phyloP scores from a whole-genome alignment of 2,888 invertebrate genomes.

The Rhodophaea formosa region DNA sequence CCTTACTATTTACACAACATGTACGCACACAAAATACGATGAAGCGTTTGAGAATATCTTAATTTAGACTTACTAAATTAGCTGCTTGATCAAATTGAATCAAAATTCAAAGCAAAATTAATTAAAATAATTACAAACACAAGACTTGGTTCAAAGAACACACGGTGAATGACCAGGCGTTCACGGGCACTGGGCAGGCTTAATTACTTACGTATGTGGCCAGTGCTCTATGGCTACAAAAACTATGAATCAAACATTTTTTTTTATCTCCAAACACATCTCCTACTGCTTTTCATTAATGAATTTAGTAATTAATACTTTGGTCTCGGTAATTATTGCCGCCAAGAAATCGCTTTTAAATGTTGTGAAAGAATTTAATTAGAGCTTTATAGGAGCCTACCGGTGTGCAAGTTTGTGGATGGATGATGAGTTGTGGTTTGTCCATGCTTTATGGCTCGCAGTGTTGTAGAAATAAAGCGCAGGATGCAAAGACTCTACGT shows the following conservation, averaged over 20 bases:
- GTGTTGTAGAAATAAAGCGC: too few relatives aligned
- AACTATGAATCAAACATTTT: slow-evolving; percentile 38
- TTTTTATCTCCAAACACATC: slow-evolving; percentile 30
- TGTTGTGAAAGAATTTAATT: neutral
- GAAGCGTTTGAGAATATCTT: too few relatives aligned
- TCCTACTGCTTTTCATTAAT: slow-evolving; percentile 29
- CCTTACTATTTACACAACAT: too few relatives aligned
- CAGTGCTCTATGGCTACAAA: slow-evolving; percentile 56
- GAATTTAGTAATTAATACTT: slow-evolving; percentile 41
- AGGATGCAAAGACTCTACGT: too few relatives aligned
- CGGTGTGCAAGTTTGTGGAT: too few relatives aligned
- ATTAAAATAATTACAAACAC: slow-evolving; percentile 9
- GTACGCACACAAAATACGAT: too few relatives aligned
- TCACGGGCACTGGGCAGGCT: slow-evolving; percentile 60
- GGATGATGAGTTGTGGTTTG: too few relatives aligned
- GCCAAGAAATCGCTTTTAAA: slow-evolving; percentile 23
- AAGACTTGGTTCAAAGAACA: slow-evolving; percentile 26
- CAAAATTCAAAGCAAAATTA: slow-evolving; percentile 10
- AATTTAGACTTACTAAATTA: slow-evolving; percentile 29
- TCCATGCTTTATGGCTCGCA: too few relatives aligned
- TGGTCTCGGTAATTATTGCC: slow-evolving; percentile 28
- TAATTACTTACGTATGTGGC: slow-evolving; percentile 54
- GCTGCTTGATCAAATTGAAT: neutral
- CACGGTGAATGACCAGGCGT: slow-evolving; percentile 45
- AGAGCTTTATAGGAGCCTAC: neutral